Evolutionary conservation across 2,113 vertebrate species (phyloP), one percentile per base, ranked within the genome.

Genomic region (Mustela lutreola): DNA sequence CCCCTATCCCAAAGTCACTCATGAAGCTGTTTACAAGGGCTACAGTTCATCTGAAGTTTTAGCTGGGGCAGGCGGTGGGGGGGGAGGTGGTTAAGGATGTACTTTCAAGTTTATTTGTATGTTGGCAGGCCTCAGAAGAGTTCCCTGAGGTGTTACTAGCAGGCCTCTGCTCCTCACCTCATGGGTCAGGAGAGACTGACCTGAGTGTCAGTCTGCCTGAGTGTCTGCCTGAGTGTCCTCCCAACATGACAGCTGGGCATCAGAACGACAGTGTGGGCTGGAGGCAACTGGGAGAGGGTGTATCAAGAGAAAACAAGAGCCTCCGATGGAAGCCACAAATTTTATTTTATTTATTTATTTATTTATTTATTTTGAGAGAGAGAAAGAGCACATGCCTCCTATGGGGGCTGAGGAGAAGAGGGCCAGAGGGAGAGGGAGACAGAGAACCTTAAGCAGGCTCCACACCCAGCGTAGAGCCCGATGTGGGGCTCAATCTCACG

Each of bases 401-500:
- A 16, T 9, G 65, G 26, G 7, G 33, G 33, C 0, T n/a, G 65
- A 33, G 33, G 16, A 19, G 15, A 33, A 19, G 16, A 70, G 65
- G 65, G 7, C 16, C 65, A 70, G 16, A 70, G 16, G 33, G 16
- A 70, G 33, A 70, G 33, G 33, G 65, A 70, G 65, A 70, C 33
- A 70, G 65, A n/a, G 16, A 70, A 67, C 33, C 65, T 70, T 19
- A n/a, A n/a, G 65, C 65, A 70, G 33, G 65, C 16, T 70, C 65
- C 7, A 4, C 3, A 0, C 33, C 33, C 65, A n/a, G 8, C 0
- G 3, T 33, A 70, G 65, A 70, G 33, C 33, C 65, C 1, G 0
- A 70, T 5, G 16, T n/a, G 33, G 65, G 65, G 16, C 33, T 70
- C 33, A 70, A 70, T 70, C 65, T 19, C 65, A 70, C 0, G 16